phyloP scores from a whole-genome alignment of 2,888 invertebrate species.

The Amphipyra tragopoginis region DNA sequence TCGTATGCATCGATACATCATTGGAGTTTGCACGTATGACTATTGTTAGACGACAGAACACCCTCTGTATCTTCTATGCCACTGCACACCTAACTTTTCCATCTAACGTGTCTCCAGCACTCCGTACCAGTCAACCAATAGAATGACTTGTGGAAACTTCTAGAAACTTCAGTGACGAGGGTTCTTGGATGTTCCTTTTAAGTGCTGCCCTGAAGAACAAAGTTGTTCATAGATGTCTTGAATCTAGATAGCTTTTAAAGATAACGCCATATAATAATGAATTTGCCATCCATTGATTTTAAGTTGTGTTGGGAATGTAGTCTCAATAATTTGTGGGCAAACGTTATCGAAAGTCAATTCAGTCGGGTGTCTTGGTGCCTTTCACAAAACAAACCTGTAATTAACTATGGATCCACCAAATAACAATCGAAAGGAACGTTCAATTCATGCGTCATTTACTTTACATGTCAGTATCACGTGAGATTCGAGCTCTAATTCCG shows the following conservation, averaged over 20 bases:
- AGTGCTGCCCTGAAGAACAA: slow-evolving; percentile 6
- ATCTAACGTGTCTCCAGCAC: slow-evolving; percentile 11
- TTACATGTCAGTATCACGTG: slow-evolving; percentile 14
- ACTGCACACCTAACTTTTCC: slow-evolving; percentile 27
- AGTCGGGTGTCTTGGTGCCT: no score
- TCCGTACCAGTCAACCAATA: slow-evolving; percentile 3
- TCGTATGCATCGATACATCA: background rate
- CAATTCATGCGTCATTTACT: slow-evolving; percentile 12
- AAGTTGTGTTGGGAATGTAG: no score
- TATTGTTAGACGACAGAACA: background rate
- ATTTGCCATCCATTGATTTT: no score
- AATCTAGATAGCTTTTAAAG: background rate
- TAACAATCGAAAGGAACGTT: background rate
- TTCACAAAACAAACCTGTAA: background rate
- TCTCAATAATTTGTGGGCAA: no score
- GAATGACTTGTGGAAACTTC: slow-evolving; percentile 26
- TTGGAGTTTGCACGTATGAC: background rate
- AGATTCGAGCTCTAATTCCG: slow-evolving; percentile 25
- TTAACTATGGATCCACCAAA: background rate
- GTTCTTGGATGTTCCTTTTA: slow-evolving; percentile 11
- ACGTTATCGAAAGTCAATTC: no score
- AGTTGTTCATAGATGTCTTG: background rate
- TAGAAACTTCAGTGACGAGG: slow-evolving; percentile 35
- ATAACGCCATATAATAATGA: no score
- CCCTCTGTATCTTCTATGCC: slow-evolving; percentile 3